Conservation (phyloP, 2,888 invertebrate species). For the Galerucella nymphaeae region DNA sequence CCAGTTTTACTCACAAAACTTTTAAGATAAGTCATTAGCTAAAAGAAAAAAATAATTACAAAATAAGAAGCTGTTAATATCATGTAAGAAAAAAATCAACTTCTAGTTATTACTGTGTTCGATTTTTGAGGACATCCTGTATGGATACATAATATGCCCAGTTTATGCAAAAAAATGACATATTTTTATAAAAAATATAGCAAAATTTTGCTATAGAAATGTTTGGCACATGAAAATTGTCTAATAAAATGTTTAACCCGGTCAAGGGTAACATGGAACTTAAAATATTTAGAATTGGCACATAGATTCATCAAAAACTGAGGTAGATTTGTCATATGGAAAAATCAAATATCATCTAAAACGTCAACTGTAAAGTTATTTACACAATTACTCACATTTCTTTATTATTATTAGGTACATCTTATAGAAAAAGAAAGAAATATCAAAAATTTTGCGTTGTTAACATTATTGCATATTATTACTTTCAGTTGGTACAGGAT, state of each 20-base stretch:
- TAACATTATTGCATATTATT: slow-evolving; percentile 63
- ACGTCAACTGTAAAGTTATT: slow-evolving; percentile 57
- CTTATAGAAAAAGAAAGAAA: slow-evolving; percentile 57
- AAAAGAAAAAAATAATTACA: too few species aligned
- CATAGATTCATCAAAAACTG: slow-evolving; percentile 59
- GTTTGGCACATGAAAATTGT: slow-evolving; percentile 46
- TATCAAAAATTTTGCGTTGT: slow-evolving; percentile 63
- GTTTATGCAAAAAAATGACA: slow-evolving; percentile 42
- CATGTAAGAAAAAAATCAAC: not conserved
- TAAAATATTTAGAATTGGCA: slow-evolving; percentile 55
- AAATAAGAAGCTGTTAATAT: too few species aligned
- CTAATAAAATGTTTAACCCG: slow-evolving; percentile 32
- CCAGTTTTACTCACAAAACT: too few species aligned
- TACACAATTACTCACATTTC: slow-evolving; percentile 59
- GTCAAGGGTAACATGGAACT: slow-evolving; percentile 34
- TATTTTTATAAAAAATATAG: slow-evolving; percentile 47
- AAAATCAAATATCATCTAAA: slow-evolving; percentile 59
- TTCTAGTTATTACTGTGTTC: not conserved
- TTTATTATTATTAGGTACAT: slow-evolving; percentile 50
- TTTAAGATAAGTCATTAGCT: too few species aligned
- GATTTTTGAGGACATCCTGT: slow-evolving; percentile 16
- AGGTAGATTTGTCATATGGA: slow-evolving; percentile 63
- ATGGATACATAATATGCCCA: slow-evolving; percentile 35
- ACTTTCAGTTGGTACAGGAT: slow-evolving; percentile 50
- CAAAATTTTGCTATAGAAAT: slow-evolving; percentile 40